These are phyloP conservation scores for Bubo blakistoni DNA, from an alignment of 2,113 vertebrate genomes.

Conservation along the genomic window DNA sequence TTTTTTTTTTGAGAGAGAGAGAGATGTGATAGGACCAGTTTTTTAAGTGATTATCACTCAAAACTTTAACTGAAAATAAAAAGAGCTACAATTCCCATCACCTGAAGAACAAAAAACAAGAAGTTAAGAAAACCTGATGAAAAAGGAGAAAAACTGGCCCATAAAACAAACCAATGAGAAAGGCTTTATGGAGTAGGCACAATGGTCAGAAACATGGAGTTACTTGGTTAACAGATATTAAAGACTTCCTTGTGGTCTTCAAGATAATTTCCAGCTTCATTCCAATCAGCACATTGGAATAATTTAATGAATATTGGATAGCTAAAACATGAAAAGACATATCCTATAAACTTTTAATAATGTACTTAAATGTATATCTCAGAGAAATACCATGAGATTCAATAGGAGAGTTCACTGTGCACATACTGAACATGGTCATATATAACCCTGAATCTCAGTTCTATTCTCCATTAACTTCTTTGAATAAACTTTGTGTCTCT, in stretches of 20 bases:
- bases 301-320: neutral
- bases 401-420: rapidly evolving
- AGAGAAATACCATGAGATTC: neutral
- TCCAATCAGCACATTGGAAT: neutral
- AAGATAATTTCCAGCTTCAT: neutral
- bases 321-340: neutral
- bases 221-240: neutral
- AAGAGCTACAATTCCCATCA: neutral
- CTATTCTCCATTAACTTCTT: constrained; percentile 39
- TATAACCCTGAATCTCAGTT: neutral
- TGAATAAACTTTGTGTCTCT: constrained; percentile 27
- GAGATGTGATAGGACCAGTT: neutral
- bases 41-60: neutral
- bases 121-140: neutral
- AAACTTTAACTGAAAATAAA: neutral
- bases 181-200: neutral
- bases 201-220: neutral
- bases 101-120: neutral
- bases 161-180: neutral
- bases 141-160: neutral
- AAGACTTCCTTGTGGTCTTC: neutral
- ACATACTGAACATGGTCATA: neutral
- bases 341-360: neutral
- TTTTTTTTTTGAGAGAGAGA: neutral
- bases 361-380: neutral